Evolutionary conservation across 2,888 invertebrate species (phyloP), one percentile per base, ranked within the genome.

Genomic region (Saturnia pavonia): DNA sequence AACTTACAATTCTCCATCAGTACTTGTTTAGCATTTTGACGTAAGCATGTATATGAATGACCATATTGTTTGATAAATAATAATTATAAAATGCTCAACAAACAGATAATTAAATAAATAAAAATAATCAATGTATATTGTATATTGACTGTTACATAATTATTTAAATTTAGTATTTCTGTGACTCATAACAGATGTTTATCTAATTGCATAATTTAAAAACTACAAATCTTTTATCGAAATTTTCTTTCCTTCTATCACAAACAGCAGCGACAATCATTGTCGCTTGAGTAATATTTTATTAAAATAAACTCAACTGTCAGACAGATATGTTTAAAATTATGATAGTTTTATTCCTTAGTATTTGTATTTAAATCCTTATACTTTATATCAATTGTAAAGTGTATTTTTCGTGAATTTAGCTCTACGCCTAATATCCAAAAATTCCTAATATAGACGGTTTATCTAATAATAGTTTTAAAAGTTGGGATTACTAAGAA

Each of bases 401-500:
- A 25, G 25, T 34, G 48, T 42, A 34, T 63, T 60, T 40, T 40
- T 27, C 12, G 51, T 69, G 22, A 69, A 66, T 51, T 34, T 67
- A 68, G 48, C 45, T 60, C 60, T 60, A 68, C 27, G 6, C 6
- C 9, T 6, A 14, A 27, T 60, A 22, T 25, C 54, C 57, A 57
- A 8, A 1, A 54, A n/a, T 22, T 54, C 19, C n/a, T 54, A n/a
- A 54, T 54, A 11, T 22, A 12, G 25, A 60, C 25, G 25, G 25
- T 54, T 22, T 54, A n/a, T 54, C 57, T 60, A 60, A n/a, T 27
- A 60, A 25, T 27, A 14, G 1, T 60, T 27, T 25, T 2, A 60
- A 60, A 60, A 27, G 25, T 65, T 65, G 65, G 65, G 65, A 40
- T 40, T 65, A 65, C 65, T 65, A 40, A 65, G n/a, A 65, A 40